Conservation (phyloP, 1,140 invertebrate genomes). For the Temnothorax curvispinosus region DNA sequence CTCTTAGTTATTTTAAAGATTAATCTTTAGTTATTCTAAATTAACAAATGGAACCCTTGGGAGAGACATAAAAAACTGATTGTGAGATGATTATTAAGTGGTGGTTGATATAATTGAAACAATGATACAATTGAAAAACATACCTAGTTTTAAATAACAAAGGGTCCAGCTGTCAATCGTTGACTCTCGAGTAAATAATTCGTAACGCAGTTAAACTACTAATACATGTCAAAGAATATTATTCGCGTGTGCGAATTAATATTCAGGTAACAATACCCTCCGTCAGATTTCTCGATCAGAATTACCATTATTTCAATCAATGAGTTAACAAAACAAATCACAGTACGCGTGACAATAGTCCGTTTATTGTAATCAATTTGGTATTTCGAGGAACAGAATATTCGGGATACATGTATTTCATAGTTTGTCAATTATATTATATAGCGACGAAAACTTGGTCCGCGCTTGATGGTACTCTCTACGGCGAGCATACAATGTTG, state of each 20-base stretch:
- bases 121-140: too few species aligned
- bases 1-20: neutral
- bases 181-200: neutral
- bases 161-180: too few species aligned
- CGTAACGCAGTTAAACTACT: neutral
- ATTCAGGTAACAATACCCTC: neutral
- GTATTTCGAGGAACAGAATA: conserved; percentile 7
- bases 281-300: neutral
- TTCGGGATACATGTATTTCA: neutral
- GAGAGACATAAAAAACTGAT: too few species aligned
- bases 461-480: neutral
- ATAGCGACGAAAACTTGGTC: neutral
- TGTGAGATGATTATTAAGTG: too few species aligned
- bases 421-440: neutral
- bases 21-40: too few species aligned
- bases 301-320: conserved; percentile 2
- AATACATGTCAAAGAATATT: neutral
- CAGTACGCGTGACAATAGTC: neutral
- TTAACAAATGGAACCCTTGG: too few species aligned
- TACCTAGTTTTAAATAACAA: too few species aligned
- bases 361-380: neutral
- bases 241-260: neutral
- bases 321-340: neutral
- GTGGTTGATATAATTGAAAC: too few species aligned
- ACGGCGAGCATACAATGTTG: neutral